Base-by-base conservation (phyloP, 2,888 invertebrate genomes). In the Polydesmus complanatus region DNA sequence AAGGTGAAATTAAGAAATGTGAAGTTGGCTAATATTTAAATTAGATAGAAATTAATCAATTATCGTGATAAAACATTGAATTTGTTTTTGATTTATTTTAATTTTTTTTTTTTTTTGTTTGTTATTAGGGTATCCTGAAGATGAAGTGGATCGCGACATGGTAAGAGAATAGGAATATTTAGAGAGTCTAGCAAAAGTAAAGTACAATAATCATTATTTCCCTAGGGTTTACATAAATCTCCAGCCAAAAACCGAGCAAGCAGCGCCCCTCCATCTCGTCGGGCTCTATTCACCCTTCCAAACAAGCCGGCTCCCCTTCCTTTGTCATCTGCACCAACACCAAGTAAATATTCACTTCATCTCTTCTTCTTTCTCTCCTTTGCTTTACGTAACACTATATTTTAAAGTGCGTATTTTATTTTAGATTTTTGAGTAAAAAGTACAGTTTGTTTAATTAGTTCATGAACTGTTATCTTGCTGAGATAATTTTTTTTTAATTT, bases 101-200 rank as follows among this genome's bases (percentile, higher is more conserved):
- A n/a, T n/a, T n/a, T n/a, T n/a, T n/a, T n/a, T n/a, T n/a, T n/a
- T 52, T 52, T 52, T 52, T 52, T 52, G 25, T 21, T n/a, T n/a
- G n/a, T n/a, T n/a, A 25, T 54, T n/a, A 21, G 55, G 27, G 8
- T 21, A 8, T 22, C 3, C 11, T 8, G 55, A 22, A 5, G 55
- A 19, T 23, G n/a, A n/a, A 25, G 25, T 21, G 55, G 25, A n/a
- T 61, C 75, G 75, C 65, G 75, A 75, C 64, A 68, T 75, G 56
- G 75, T 75, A 65, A 72, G 57, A 21, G 54, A n/a, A n/a, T n/a
- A n/a, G n/a, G n/a, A n/a, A n/a, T n/a, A n/a, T n/a, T n/a, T n/a
- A n/a, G 64, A 37, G 37, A 26, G 3, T 72, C 18, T 72, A 72
- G 73, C 66, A 73, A 37, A 37, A 37, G 14, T 8, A 37, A 37